A percentile compares a stretch with the other conserved stretches of the same genome.
Conservation (phyloP, 2,888 invertebrate genomes). For the Charanyca ferruginea region DNA sequence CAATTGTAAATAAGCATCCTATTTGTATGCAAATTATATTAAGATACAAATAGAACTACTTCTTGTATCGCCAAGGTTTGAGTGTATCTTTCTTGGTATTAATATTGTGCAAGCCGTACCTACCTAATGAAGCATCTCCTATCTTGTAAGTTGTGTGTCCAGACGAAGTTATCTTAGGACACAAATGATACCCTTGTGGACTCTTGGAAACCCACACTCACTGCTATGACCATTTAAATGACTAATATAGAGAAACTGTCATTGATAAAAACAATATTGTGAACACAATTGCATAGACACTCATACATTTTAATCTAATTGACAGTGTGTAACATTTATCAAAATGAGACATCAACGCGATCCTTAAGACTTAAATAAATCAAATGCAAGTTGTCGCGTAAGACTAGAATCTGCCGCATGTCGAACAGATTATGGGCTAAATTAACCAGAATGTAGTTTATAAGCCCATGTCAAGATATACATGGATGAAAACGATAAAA, state of each 20-base stretch:
- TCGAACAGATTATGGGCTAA: too few relatives aligned
- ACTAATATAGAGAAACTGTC: slow-evolving; percentile 3
- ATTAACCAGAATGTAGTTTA: too few relatives aligned
- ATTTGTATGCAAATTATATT: neutral
- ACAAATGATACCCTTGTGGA: slow-evolving; percentile 13
- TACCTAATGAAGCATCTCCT: neutral
- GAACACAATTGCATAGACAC: neutral
- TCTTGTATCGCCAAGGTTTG: slow-evolving; percentile 1
- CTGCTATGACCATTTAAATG: neutral
- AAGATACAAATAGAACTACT: neutral
- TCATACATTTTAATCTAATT: slow-evolving; percentile 13
- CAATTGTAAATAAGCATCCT: neutral
- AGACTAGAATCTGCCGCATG: neutral
- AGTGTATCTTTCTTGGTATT: neutral
- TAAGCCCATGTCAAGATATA: too few relatives aligned
- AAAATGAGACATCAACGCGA: neutral
- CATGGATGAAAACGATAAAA: too few relatives aligned
- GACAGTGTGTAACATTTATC: neutral
- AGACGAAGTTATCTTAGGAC: slow-evolving; percentile 23
- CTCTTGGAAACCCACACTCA: slow-evolving; percentile 15
- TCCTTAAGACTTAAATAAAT: neutral
- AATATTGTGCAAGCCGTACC: neutral
- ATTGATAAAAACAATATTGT: neutral
- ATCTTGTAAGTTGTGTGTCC: neutral
- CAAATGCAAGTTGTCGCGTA: neutral